Conservation (phyloP, 2,888 invertebrate species). For the Xestoiulus laeticollis region DNA sequence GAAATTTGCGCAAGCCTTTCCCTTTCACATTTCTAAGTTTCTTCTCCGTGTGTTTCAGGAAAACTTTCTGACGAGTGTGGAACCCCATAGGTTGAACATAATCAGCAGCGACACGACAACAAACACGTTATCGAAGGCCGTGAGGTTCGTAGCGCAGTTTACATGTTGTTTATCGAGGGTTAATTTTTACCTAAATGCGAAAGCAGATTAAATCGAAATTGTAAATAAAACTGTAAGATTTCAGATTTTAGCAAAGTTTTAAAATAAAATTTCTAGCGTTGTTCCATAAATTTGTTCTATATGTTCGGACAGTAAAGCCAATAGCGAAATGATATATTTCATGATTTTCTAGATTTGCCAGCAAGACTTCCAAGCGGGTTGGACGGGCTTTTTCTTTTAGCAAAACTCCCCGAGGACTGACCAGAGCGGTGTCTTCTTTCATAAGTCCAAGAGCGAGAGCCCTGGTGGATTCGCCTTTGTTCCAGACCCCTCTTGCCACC, state of each 20-base stretch:
- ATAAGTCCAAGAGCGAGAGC: constrained; percentile 74
- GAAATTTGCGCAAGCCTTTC: constrained; percentile 52
- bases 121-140: constrained; percentile 89
- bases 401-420: constrained; percentile 92
- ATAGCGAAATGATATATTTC: not conserved
- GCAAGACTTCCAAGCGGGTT: constrained; percentile 69
- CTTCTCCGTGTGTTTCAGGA: constrained; percentile 70
- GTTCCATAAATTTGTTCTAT: too few species aligned
- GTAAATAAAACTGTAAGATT: not conserved
- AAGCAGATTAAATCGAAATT: constrained; percentile 65
- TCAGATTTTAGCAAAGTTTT: not conserved
- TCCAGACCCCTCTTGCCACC: constrained; percentile 51
- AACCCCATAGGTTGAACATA: constrained; percentile 84
- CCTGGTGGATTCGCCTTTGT: constrained; percentile 52
- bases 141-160: constrained; percentile 70
- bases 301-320: not conserved
- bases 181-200: constrained; percentile 65
- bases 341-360: constrained; percentile 59
- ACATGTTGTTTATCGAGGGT: not conserved
- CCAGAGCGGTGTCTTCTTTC: constrained; percentile 93
- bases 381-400: constrained; percentile 95
- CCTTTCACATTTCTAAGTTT: not conserved
- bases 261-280: not conserved
- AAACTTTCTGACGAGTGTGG: constrained; percentile 79
- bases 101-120: constrained; percentile 87